Conservation (phyloP, 2,797 vertebrate species). For the Phrynocephalus guinanensis region DNA sequence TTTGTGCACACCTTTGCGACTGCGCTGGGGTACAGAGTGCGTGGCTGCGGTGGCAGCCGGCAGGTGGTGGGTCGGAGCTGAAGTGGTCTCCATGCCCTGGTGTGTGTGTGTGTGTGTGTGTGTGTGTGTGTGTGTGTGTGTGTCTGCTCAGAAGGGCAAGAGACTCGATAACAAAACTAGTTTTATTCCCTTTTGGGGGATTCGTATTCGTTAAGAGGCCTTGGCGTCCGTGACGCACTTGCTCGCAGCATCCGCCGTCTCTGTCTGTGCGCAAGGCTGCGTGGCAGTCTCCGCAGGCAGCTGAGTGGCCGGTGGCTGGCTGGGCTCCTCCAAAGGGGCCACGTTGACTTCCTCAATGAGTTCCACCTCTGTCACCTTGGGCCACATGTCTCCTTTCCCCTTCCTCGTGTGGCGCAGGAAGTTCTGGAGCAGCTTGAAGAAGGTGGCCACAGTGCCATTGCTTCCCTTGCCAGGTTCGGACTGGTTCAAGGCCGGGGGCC, state of each 20-base stretch:
- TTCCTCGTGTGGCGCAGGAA: background rate
- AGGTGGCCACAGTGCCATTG: background rate
- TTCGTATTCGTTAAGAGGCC: background rate
- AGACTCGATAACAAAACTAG: background rate
- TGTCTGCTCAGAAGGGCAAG: background rate
- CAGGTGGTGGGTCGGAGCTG: too few relatives aligned
- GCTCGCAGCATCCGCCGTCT: accelerated
- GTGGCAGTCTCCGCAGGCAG: accelerated
- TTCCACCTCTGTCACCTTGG: background rate
- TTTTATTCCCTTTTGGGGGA: background rate
- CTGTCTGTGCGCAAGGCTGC: background rate
- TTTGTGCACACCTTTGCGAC: too few relatives aligned
- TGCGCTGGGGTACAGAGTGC: background rate
- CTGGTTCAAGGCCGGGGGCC: background rate
- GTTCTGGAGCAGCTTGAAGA: constrained; percentile 14
- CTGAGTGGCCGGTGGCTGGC: too few relatives aligned
- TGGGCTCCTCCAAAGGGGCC: background rate
- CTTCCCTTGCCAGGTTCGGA: too few relatives aligned
- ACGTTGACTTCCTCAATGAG: background rate
- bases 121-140: too few relatives aligned
- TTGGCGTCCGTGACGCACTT: background rate
- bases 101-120: too few relatives aligned
- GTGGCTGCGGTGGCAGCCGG: too few relatives aligned
- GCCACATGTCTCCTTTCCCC: background rate
- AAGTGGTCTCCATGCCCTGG: background rate